Evolutionary conservation across 2,888 invertebrate genomes (phyloP).

Genomic region (Eupithecia pulchellata): DNA sequence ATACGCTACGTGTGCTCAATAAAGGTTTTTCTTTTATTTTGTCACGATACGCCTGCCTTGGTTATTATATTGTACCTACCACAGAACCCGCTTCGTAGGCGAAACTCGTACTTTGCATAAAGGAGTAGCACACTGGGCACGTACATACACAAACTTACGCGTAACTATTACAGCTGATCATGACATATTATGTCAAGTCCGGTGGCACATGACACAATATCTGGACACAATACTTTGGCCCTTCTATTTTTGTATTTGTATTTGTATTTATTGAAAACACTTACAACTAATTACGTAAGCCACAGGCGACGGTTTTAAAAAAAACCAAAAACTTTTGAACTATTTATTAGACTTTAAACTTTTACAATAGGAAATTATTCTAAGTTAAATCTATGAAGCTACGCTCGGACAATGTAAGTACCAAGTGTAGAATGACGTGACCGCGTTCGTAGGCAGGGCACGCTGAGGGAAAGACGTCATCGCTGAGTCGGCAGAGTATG

Average conservation of each 20-base stretch:
- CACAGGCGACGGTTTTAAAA: no score
- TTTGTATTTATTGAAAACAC: no score
- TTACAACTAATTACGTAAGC: no score
- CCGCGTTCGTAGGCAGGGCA: no score
- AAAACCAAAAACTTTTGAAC: no score
- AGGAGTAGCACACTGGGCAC: background rate
- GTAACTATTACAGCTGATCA: constrained; percentile 7
- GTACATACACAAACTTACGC: background rate
- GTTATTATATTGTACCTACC: background rate
- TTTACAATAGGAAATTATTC: no score
- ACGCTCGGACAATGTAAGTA: no score
- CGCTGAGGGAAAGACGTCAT: no score
- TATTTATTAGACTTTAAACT: no score
- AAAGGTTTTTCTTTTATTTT: background rate
- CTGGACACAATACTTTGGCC: background rate
- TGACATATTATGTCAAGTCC: background rate
- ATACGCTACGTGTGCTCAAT: background rate
- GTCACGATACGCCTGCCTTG: background rate
- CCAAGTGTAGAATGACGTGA: no score
- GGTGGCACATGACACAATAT: background rate
- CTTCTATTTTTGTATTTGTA: background rate
- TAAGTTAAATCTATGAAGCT: no score
- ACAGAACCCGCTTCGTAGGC: background rate
- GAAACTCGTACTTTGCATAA: background rate
- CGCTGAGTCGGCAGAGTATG: no score